phyloP scores from a whole-genome alignment of 2,797 vertebrate genomes.

The Manis javanica region DNA sequence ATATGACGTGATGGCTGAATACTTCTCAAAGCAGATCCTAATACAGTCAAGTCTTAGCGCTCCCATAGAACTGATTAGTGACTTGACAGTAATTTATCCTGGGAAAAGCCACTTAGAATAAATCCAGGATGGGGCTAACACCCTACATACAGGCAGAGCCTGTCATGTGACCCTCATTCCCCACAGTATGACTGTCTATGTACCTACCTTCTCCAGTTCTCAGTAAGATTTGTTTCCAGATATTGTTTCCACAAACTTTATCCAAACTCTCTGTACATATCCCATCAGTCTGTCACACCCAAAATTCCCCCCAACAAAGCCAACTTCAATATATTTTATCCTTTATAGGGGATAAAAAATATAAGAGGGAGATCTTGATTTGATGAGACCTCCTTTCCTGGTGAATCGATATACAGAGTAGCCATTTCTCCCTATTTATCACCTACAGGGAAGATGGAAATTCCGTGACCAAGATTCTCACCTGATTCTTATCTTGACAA shows the following conservation, averaged over 20 bases:
- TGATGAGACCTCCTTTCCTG: not conserved
- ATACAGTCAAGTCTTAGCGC: not conserved
- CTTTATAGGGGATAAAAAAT: not conserved
- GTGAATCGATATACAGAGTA: not conserved
- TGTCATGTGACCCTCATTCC: not conserved
- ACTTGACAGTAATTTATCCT: not conserved
- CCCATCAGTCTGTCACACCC: not conserved
- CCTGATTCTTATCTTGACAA: too few species aligned
- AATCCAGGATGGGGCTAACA: not conserved
- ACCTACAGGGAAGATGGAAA: too few species aligned
- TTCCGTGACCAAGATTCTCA: too few species aligned
- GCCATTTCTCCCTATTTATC: not conserved
- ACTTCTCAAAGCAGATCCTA: not conserved
- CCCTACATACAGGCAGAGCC: not conserved
- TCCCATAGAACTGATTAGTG: not conserved
- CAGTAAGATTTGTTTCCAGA: not conserved
- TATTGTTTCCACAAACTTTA: not conserved
- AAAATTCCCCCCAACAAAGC: not conserved
- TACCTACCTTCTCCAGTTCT: not conserved
- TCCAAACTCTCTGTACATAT: not conserved
- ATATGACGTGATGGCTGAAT: not conserved
- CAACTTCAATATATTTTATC: not conserved
- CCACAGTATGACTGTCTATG: not conserved
- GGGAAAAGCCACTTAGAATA: not conserved
- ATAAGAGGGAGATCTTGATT: not conserved